Conservation (phyloP, 2,888 invertebrate species). For the Gerris lacustris region DNA sequence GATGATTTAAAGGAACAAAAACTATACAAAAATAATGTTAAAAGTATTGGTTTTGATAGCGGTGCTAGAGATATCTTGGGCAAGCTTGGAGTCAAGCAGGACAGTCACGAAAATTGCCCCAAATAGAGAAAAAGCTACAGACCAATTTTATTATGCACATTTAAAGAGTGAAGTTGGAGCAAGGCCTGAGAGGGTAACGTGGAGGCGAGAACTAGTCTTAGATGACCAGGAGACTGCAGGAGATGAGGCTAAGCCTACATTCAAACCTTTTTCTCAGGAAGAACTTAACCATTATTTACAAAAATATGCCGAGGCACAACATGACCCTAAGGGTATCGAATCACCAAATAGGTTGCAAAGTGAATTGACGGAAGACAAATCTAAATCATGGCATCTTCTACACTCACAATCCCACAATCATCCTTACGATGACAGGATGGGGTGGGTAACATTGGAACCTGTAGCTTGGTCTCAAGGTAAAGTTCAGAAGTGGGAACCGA, state of each 20-base stretch:
- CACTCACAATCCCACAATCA: conserved; percentile 37
- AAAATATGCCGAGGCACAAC: conserved; percentile 28
- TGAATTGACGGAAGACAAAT: conserved; percentile 29
- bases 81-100: background rate
- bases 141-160: too few species aligned
- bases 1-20: too few species aligned
- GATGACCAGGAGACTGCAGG: conserved; percentile 13
- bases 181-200: background rate
- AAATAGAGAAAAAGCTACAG: conserved; percentile 21
- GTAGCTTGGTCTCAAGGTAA: conserved; percentile 68
- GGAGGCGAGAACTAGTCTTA: background rate
- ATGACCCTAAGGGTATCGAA: conserved; percentile 24
- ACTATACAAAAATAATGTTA: background rate
- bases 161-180: background rate
- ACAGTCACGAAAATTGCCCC: conserved; percentile 9
- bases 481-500: conserved; percentile 66
- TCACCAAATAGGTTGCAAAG: conserved; percentile 25
- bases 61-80: background rate
- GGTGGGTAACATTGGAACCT: conserved; percentile 65
- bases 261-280: conserved; percentile 40
- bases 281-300: conserved; percentile 30
- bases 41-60: background rate
- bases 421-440: conserved; percentile 55
- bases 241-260: conserved; percentile 36
- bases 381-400: conserved; percentile 33